Base-by-base conservation (phyloP, 2,888 invertebrate species). In the Tinea pellionella region DNA sequence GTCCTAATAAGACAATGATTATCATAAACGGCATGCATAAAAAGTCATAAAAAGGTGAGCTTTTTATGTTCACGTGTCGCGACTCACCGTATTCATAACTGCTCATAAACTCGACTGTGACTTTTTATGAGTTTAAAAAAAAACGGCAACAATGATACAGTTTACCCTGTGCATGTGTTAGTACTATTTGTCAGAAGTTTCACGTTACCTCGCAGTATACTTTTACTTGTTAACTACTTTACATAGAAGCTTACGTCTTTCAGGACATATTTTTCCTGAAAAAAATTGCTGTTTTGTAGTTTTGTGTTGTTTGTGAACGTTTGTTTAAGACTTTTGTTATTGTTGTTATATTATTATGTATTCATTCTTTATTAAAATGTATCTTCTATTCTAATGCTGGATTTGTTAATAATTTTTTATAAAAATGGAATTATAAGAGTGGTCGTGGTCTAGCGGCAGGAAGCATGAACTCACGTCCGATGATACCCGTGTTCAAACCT, bases 81-180 rank as follows among this genome's bases (percentile, higher is more conserved):
- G 41, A 59, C 58, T 59, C 30, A 59, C 32, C 42, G 32, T 59
- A 37, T 59, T 59, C 59, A 59, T 59, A 59, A 59, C 41, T 47
- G 41, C 42, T 58, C 68, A 64, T 69, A 70, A 69, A 71, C 64
- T 63, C 65, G 71, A 70, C 71, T 73, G 71, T 66, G 69, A 73
- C 72, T 68, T 67, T 72, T 72, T 69, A 70, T 67, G 68, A 65
- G 66, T 61, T 64, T 67, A 65, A 72, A 24, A 24, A 24, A 24
- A 3, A 24, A 24, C 24, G 24, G 24, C 24, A 24, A 37, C 9
- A 37, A 37, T 37, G n/a, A 9, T 37, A 37, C 37, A 37, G n/a
- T 37, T 37, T 37, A 37, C 37, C n/a, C n/a, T 37, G 9, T 37
- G 37, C 37, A 37, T 37, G 37, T 37, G 37, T 37, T 37, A 9